Base-by-base conservation (phyloP, 37 sponge, comb jelly and placozoan species). In the Aphrocallistes beatrix region DNA sequence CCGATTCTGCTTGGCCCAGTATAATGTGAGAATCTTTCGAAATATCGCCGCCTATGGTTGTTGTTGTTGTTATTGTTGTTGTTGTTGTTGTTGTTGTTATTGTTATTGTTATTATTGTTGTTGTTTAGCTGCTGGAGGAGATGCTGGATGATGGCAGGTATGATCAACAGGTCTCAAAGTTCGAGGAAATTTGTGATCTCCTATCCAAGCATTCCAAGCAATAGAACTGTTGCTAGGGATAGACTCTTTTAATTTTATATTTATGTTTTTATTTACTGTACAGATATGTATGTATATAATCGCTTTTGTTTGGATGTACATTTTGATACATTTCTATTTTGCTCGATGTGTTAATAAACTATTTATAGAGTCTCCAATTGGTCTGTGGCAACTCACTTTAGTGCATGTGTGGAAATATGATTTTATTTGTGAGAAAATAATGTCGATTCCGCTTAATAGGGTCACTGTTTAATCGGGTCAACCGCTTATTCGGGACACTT, bases 171-270 rank as follows among this genome's bases (percentile, higher is more conserved):
- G 75, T 60, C 75, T 19, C 75, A 6, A 60, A 60, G 75, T 60
- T 60, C n/a, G 75, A 60, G 21, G 75, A 60, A 60, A 60, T 60
- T 25, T 60, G 75, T 30, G 75, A 60, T 25, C 75, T 60, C 75
- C 75, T 60, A 6, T 60, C 75, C 21, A 60, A 30, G n/a, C 75
- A 60, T 60, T 60, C 75, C 75, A 60, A 60, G 8, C 8, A 60
- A 60, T 60, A 60, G n/a, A 8, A 21, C n/a, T 30, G 75, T 60
- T 60, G 75, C 75, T 60, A 60, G 6, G 25, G 75, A 32, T 17
- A 21, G 25, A 60, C 10, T 60, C 3, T 32, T 60, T 60, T 30
- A 25, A 60, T 60, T 60, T 21, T 32, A 19, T 60, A 60, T 60
- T 60, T 32, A 25, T 60, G 8, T 60, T 60, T 60, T 60, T 42